A percentile compares a stretch with the other conserved stretches of the same genome.
Conservation (phyloP, 2,888 invertebrate species). For the Scaptomyza parva region DNA sequence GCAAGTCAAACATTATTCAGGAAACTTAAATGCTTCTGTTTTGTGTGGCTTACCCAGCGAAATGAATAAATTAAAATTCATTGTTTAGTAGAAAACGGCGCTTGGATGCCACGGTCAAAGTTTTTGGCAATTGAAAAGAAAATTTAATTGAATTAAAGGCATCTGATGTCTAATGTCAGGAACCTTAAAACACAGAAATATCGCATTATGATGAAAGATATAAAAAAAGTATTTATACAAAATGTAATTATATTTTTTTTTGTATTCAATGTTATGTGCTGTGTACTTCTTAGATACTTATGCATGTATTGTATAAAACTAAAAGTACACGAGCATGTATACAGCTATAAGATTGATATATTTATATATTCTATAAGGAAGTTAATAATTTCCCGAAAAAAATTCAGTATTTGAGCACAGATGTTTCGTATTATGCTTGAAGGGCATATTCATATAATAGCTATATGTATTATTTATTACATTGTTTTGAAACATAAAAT, state of each 20-base stretch:
- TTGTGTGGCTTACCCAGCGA: constrained; percentile 37
- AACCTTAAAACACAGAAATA: constrained; percentile 4
- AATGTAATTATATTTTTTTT: constrained; percentile 5
- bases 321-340: background rate
- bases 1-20: background rate
- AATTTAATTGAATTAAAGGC: constrained; percentile 40
- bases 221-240: constrained; percentile 15
- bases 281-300: background rate
- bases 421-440: constrained; percentile 60
- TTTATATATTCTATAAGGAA: constrained; percentile 2
- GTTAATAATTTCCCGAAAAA: background rate
- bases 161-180: constrained; percentile 11
- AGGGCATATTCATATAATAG: constrained; percentile 36
- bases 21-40: constrained; percentile 1
- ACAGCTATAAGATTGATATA: constrained; percentile 2
- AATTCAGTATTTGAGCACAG: constrained; percentile 38
- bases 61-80: constrained; percentile 49
- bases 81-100: constrained; percentile 47
- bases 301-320: background rate
- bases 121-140: constrained; percentile 29
- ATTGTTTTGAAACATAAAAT: background rate
- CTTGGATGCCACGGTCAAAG: constrained; percentile 48
- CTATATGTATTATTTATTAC: constrained; percentile 13
- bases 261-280: background rate
- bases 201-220: constrained; percentile 12